A percentile compares a stretch with the other conserved stretches of the same genome.
Evolutionary conservation across 2,888 invertebrate species (phyloP).

Genomic region (Plagodis pulveraria): DNA sequence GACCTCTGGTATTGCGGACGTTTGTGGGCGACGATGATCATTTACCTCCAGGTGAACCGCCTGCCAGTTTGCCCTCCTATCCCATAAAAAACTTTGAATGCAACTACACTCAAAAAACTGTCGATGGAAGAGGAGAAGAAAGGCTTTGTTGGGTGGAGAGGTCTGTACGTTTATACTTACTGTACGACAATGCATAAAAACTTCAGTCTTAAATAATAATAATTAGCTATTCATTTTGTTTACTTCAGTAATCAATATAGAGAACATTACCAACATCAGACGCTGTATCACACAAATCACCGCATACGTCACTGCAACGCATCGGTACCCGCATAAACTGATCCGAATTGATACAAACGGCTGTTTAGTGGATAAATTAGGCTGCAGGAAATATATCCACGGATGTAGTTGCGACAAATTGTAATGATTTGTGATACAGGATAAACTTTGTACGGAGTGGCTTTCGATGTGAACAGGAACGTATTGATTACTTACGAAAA

Average conservation of each 20-base stretch:
- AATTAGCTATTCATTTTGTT: neutral
- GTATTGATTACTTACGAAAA: too few relatives aligned
- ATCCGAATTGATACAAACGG: constrained; percentile 68
- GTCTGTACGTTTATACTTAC: too few relatives aligned
- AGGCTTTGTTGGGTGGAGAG: too few relatives aligned
- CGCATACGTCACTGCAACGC: constrained; percentile 11
- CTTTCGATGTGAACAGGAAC: too few relatives aligned
- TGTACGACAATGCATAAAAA: neutral
- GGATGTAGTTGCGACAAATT: constrained; percentile 41
- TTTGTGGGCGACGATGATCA: too few relatives aligned
- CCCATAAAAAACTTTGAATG: too few relatives aligned
- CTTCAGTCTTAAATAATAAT: neutral
- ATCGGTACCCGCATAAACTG: constrained; percentile 36
- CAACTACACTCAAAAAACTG: too few relatives aligned
- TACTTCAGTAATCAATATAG: neutral
- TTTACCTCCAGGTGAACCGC: too few relatives aligned
- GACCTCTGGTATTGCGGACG: too few relatives aligned
- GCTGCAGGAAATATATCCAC: constrained; percentile 43
- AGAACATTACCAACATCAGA: neutral
- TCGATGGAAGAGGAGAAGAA: too few relatives aligned
- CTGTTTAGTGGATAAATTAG: constrained; percentile 52
- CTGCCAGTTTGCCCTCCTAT: too few relatives aligned
- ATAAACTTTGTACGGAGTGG: neutral
- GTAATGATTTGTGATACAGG: constrained; percentile 36
- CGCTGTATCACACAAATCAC: constrained; percentile 19